Conservation (phyloP, 2,113 vertebrate species). For the Falcunculus frontatus region DNA sequence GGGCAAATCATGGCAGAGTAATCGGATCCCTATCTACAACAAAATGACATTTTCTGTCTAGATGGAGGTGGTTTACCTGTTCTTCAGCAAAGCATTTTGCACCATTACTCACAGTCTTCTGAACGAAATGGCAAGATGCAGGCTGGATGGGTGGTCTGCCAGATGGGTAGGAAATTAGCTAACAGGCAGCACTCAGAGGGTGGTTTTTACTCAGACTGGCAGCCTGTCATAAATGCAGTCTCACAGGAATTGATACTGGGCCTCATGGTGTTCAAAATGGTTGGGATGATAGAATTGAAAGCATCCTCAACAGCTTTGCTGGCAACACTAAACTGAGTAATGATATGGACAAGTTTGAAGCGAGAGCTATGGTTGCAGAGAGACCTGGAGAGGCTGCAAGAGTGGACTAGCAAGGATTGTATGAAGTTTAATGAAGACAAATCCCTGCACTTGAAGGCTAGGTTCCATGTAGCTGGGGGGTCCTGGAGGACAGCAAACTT, state of each 20-base stretch:
- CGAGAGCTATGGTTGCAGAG: not conserved
- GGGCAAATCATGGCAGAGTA: not conserved
- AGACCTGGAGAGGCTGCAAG: not conserved
- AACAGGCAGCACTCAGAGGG: not conserved
- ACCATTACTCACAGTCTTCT: not conserved
- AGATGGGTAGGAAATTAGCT: not conserved
- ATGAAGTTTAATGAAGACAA: not conserved
- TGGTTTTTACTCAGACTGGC: not conserved
- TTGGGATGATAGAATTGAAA: not conserved
- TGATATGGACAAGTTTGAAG: not conserved
- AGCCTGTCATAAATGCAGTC: not conserved
- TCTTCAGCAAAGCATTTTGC: not conserved
- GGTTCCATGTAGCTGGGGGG: not conserved
- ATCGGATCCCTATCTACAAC: not conserved
- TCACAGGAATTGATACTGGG: not conserved
- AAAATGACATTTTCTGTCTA: too few species aligned
- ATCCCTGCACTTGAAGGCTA: not conserved
- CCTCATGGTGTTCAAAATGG: not conserved
- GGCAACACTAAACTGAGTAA: not conserved
- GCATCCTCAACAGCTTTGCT: not conserved
- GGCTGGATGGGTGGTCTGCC: not conserved
- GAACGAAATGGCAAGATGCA: rapidly evolving
- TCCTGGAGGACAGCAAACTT: not conserved
- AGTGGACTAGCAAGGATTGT: not conserved
- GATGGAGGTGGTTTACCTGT: too few species aligned